Conservation (phyloP, 1,140 invertebrate genomes). For the Nasonia vitripennis region DNA sequence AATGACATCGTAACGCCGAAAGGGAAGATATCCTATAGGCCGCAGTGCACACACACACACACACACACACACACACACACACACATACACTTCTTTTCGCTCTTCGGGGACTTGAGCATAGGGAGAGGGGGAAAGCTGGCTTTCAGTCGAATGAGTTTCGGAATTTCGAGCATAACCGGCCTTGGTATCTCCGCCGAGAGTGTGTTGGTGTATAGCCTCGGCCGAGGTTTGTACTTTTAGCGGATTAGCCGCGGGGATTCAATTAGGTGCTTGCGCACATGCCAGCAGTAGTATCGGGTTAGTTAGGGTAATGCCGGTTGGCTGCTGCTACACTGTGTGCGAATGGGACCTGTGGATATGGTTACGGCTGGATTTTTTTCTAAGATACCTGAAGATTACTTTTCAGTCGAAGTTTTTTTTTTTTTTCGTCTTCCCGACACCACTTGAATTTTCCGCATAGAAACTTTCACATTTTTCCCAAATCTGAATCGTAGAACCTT, state of each 20-base stretch:
- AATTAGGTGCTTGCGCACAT: background rate
- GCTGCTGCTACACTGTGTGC: background rate
- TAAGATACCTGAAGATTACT: background rate
- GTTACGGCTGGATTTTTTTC: background rate
- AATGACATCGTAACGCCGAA: constrained; percentile 57
- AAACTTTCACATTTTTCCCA: too few species aligned
- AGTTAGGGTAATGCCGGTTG: background rate
- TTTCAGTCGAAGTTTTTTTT: too few species aligned
- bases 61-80: background rate
- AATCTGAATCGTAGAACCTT: too few species aligned
- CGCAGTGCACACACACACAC: background rate
- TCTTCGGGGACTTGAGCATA: background rate
- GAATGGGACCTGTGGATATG: background rate
- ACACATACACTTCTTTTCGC: background rate
- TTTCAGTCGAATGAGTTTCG: constrained; percentile 17
- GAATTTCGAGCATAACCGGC: constrained; percentile 2
- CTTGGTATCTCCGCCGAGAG: background rate
- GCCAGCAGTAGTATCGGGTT: background rate
- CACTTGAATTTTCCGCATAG: too few species aligned
- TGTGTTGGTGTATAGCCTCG: background rate
- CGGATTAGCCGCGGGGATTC: background rate
- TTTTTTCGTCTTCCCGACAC: too few species aligned
- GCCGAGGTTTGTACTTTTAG: background rate
- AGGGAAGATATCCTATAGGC: background rate
- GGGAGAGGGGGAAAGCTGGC: background rate